Base-by-base conservation (phyloP, 2,797 vertebrate species). In the Denticeps clupeoides region DNA sequence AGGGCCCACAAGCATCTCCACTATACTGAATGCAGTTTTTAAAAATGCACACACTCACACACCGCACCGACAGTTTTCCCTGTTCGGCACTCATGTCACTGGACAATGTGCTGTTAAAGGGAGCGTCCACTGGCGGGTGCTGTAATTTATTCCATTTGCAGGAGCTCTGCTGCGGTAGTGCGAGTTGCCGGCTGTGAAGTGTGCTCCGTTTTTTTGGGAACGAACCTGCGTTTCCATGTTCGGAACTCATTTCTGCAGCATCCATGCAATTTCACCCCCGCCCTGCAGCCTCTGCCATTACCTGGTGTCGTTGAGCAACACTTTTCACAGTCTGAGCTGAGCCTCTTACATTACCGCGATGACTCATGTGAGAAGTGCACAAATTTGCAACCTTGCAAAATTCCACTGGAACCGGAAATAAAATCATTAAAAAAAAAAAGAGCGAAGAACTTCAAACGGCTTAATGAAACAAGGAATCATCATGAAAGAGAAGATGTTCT, bases 401-500 rank as follows among this genome's bases (percentile, higher is more conserved):
- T 49, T 16, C 29, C 19, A 37, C 33, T 49, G 56, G 56, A 43
- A 60, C 56, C 61, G 59, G 61, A 19, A 44, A 44, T 37, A 58
- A 37, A 38, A 11, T 11, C 10, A 9, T 10, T 27, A 10, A 35
- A 32, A 27, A 24, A 40, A n/a, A n/a, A 23, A 25, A 16, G 27
- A 22, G 37, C 29, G 45, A 50, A 41, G 23, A 50, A 57, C 70
- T 67, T 75, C 65, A 72, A 72, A 73, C 56, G 53, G 58, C 67
- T 69, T 68, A 62, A 73, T 66, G 54, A 68, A 38, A 38, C 35
- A 71, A 70, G 47, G 31, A 26, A 55, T 19, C 60, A 72, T 66
- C 64, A 65, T 71, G 53, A 69, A 64, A 69, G 70, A 58, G 60
- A 64, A 50, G 59, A 50, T 60, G 53, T 51, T 54, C 61, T 65